Percentiles rank a stretch among this genome's conserved stretches.
Evolutionary conservation across 2,888 invertebrate genomes (phyloP).

Genomic region (Campopleginae sp.): DNA sequence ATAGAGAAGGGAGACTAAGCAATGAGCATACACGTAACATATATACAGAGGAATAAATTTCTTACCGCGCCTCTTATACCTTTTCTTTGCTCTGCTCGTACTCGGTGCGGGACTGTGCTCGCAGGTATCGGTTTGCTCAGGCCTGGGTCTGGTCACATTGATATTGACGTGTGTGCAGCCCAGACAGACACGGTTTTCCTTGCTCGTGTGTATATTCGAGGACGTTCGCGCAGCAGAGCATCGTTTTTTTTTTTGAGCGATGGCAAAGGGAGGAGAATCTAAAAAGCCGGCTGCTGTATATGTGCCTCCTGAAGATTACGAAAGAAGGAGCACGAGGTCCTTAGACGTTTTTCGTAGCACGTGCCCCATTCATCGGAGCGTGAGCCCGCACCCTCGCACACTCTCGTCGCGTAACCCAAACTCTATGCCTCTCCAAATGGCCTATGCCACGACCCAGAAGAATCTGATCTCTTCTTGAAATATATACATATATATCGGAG

Average conservation of each 20-base stretch:
- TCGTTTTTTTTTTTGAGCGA: slow-evolving; percentile 16
- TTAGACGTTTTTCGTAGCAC: slow-evolving; percentile 75
- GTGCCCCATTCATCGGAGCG: slow-evolving; percentile 79
- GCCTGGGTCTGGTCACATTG: slow-evolving; percentile 29
- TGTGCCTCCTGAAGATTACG: slow-evolving; percentile 62
- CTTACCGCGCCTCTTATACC: slow-evolving; percentile 27
- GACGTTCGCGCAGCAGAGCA: slow-evolving; percentile 29
- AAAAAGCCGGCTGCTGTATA: slow-evolving; percentile 42
- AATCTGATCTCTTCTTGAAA: slow-evolving; percentile 9
- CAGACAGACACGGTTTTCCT: slow-evolving; percentile 61
- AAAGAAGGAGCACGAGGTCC: slow-evolving; percentile 53
- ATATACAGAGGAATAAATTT: slow-evolving; percentile 25
- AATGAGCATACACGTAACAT: slow-evolving; percentile 23
- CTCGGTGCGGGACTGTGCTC: slow-evolving; percentile 19
- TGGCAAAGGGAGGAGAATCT: slow-evolving; percentile 5
- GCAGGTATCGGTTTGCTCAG: slow-evolving; percentile 63
- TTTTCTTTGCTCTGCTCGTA: slow-evolving; percentile 3
- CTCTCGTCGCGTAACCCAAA: slow-evolving; percentile 65
- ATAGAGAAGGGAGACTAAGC: slow-evolving; percentile 32
- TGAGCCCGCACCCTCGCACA: slow-evolving; percentile 79
- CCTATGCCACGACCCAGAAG: slow-evolving; percentile 32
- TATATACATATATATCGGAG: neutral
- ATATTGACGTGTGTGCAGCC: neutral
- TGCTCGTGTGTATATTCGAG: slow-evolving; percentile 31
- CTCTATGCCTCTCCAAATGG: slow-evolving; percentile 11